These are phyloP conservation scores for Thamnophis elegans DNA, from an alignment of 2,797 vertebrate genomes.

Conservation along the genomic window DNA sequence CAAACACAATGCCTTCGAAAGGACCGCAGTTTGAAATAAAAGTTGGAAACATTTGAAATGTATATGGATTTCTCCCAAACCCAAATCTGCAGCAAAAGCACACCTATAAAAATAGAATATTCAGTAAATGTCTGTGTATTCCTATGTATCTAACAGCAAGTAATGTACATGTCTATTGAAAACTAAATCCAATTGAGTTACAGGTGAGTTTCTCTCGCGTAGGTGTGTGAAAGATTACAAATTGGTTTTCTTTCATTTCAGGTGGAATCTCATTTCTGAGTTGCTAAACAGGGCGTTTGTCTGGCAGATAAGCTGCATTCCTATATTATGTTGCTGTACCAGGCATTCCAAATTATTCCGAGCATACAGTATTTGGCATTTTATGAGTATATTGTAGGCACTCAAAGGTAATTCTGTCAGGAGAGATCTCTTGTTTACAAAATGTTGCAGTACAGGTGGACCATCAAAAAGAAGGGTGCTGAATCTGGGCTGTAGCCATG, in stretches of 20 bases:
- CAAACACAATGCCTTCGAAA: background rate
- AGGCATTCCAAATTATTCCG: background rate
- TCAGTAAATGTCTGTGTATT: background rate
- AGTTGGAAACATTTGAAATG: conserved; percentile 60
- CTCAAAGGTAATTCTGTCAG: background rate
- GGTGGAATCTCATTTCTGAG: background rate
- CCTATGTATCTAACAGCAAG: background rate
- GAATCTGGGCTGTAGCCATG: background rate
- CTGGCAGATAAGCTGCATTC: background rate
- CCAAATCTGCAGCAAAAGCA: conserved; percentile 38
- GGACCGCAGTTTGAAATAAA: conserved; percentile 40
- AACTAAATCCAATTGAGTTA: background rate
- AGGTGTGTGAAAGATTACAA: background rate
- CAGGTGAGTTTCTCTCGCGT: background rate
- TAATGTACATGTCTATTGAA: background rate
- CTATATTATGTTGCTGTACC: background rate
- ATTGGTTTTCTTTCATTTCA: background rate
- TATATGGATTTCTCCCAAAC: conserved; percentile 42
- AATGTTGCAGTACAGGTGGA: background rate
- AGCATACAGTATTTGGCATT: background rate
- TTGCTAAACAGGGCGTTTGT: background rate
- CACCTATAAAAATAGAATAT: background rate
- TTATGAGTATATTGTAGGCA: background rate
- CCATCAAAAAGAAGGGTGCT: background rate
- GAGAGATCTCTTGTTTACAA: background rate